Conservation (phyloP, 2,888 invertebrate genomes). For the Orchestes rusci region DNA sequence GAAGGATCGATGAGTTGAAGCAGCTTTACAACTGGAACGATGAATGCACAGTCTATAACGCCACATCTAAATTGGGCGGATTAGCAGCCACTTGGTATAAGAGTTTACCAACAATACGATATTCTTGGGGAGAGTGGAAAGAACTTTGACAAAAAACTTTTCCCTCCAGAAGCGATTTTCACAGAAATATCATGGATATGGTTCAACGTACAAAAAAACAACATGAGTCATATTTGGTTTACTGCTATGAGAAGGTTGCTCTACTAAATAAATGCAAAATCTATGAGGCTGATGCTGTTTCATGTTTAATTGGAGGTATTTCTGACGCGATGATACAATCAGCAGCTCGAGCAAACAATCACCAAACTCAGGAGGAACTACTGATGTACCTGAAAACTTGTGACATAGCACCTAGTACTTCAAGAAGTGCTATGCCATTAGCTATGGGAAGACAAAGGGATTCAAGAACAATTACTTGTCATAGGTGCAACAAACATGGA, state of each 20-base stretch:
- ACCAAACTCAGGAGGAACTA: not conserved
- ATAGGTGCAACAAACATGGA: too few relatives aligned
- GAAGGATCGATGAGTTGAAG: too few relatives aligned
- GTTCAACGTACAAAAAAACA: not conserved
- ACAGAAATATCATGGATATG: slow-evolving; percentile 14
- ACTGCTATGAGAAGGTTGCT: not conserved
- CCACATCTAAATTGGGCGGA: slow-evolving; percentile 26
- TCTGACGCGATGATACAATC: slow-evolving; percentile 11
- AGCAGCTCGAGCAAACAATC: slow-evolving; percentile 5
- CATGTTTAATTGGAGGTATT: slow-evolving; percentile 13
- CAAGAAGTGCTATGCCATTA: too few relatives aligned
- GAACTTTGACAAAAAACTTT: slow-evolving; percentile 22
- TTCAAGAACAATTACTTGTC: not conserved
- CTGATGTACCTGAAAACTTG: too few relatives aligned
- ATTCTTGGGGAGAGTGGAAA: slow-evolving; percentile 13
- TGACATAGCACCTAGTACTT: too few relatives aligned
- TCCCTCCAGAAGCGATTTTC: slow-evolving; percentile 16
- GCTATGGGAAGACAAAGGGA: not conserved
- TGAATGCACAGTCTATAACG: too few relatives aligned
- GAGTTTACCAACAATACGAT: not conserved
- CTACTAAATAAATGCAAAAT: not conserved
- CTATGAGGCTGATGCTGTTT: not conserved
- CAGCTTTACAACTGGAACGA: too few relatives aligned
- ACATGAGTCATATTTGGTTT: not conserved
- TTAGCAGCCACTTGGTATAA: not conserved